Conservation (phyloP, 1,140 invertebrate species). For the Triops cancriformis region DNA sequence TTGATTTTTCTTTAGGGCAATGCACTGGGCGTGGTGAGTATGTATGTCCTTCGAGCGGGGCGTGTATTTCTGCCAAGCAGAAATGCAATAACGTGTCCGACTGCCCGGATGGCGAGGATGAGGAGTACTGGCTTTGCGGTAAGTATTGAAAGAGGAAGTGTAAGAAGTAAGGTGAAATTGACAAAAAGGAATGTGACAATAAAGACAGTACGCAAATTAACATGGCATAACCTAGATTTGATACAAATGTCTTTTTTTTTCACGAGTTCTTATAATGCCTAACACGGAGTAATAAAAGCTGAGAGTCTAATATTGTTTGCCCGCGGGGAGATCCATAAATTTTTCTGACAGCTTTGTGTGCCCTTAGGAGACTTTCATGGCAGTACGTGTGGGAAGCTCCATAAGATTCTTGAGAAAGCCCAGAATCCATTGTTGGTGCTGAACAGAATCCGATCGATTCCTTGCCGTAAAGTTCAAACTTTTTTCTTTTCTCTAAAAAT, state of each 20-base stretch:
- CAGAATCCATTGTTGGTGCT: too few species aligned
- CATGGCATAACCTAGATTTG: too few species aligned
- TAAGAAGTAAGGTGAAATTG: neutral
- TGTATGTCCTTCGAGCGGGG: neutral
- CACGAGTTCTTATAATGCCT: too few species aligned
- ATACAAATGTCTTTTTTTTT: too few species aligned
- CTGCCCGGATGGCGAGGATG: slow-evolving; percentile 25
- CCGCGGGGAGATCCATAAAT: neutral
- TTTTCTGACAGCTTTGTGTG: neutral
- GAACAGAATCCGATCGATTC: too few species aligned
- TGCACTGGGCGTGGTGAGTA: neutral
- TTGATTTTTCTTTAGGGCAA: neutral
- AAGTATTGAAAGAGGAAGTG: neutral
- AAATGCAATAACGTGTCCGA: slow-evolving; percentile 20
- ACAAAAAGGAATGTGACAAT: too few species aligned
- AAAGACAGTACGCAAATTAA: too few species aligned
- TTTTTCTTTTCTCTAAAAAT: neutral
- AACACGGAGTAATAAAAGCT: neutral
- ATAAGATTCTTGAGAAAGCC: neutral
- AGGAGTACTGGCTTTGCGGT: slow-evolving; percentile 22
- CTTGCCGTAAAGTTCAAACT: neutral
- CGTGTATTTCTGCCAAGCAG: slow-evolving; percentile 21
- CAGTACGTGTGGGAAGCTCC: neutral
- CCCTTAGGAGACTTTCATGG: neutral
- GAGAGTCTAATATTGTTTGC: neutral